Percentiles rank a stretch among this genome's conserved stretches.
These are phyloP conservation scores for Aphidoletes aphidimyza DNA, from an alignment of 2,888 invertebrate genomes.

Conservation along the genomic window DNA sequence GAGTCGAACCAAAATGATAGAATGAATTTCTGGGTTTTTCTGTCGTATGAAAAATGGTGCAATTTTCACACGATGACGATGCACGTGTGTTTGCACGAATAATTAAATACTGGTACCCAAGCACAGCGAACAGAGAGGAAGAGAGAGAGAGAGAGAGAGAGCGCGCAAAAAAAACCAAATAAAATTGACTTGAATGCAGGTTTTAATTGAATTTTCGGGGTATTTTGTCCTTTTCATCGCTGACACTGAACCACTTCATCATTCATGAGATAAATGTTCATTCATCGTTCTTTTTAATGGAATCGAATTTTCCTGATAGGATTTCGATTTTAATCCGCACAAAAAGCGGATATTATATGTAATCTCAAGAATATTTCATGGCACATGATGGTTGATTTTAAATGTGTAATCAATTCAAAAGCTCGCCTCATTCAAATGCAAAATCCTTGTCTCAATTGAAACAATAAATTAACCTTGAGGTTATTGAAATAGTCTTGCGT, in stretches of 20 bases:
- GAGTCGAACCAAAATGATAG: slow-evolving; percentile 4
- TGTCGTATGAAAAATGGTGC: slow-evolving; percentile 12
- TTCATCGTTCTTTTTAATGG: background rate
- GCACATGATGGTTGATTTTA: background rate
- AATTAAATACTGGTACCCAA: background rate
- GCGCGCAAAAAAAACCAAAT: background rate
- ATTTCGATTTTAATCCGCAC: slow-evolving; percentile 7
- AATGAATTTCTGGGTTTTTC: slow-evolving; percentile 1
- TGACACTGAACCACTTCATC: background rate
- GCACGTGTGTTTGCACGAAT: slow-evolving; percentile 42
- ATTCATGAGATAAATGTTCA: too few species aligned
- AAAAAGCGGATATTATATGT: background rate
- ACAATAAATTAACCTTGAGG: slow-evolving; percentile 17
- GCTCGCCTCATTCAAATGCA: background rate
- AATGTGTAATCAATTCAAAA: background rate
- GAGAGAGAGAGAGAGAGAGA: too few species aligned
- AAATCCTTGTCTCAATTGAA: slow-evolving; percentile 1
- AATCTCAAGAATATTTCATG: background rate
- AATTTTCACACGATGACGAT: slow-evolving; percentile 8
- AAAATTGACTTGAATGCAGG: background rate
- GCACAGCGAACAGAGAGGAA: too few species aligned
- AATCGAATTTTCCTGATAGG: slow-evolving; percentile 3
- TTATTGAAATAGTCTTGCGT: slow-evolving; percentile 24
- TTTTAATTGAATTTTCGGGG: slow-evolving; percentile 20
- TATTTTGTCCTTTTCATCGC: background rate